Evolutionary conservation across 2,888 invertebrate genomes (phyloP).

Genomic region (Spilosoma lubricipeda): DNA sequence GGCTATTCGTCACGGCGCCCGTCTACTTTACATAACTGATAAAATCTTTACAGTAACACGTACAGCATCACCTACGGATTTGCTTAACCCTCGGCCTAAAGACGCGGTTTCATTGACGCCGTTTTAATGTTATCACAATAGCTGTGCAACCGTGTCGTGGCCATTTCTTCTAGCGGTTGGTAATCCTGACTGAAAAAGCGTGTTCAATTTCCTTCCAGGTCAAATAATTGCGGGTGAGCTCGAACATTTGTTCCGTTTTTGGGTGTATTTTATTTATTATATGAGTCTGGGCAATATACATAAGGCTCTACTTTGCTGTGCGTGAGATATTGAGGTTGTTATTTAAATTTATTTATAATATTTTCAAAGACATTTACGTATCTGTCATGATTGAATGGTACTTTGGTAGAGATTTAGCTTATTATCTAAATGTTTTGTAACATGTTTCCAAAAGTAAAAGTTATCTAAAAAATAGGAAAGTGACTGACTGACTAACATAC

Average conservation of each 20-base stretch:
- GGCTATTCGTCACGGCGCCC: constrained; percentile 61
- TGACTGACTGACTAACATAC: too few species aligned
- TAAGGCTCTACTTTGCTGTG: too few species aligned
- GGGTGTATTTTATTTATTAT: neutral
- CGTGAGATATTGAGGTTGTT: too few species aligned
- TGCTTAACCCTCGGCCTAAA: constrained; percentile 6
- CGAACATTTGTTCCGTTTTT: too few species aligned
- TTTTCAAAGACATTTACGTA: too few species aligned
- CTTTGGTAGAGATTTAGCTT: too few species aligned
- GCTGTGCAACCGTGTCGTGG: neutral
- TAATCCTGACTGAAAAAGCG: neutral
- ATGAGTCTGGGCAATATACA: too few species aligned
- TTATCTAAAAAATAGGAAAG: too few species aligned
- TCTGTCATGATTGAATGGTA: too few species aligned
- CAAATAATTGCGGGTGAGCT: neutral
- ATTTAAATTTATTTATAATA: too few species aligned
- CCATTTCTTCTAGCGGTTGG: neutral
- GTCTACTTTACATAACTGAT: constrained; percentile 37
- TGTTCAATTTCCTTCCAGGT: neutral
- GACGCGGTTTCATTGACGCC: neutral
- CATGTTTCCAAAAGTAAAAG: too few species aligned
- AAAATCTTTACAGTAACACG: constrained; percentile 28
- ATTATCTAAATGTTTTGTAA: too few species aligned
- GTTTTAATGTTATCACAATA: neutral
- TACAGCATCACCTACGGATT: constrained; percentile 22